Conservation (phyloP, 1,140 invertebrate genomes). For the Nebria ingens region DNA sequence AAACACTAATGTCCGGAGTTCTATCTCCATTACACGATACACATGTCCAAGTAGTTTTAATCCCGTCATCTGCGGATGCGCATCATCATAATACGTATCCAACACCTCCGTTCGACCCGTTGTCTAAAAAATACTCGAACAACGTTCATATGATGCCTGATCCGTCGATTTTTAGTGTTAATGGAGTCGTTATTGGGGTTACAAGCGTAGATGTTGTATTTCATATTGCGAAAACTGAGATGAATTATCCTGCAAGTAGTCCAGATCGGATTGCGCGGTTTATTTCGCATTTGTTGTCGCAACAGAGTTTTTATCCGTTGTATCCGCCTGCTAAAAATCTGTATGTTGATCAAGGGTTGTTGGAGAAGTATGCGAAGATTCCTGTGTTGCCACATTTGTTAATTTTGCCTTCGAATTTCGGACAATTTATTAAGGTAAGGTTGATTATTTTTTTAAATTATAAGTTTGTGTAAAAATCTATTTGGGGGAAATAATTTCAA, state of each 20-base stretch:
- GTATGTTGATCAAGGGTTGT: conserved; percentile 55
- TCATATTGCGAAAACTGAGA: conserved; percentile 68
- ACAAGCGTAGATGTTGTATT: conserved; percentile 75
- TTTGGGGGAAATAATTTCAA: no score
- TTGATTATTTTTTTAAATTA: not conserved
- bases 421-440: conserved; percentile 63
- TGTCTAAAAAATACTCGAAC: conserved; percentile 42
- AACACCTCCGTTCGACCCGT: conserved; percentile 54
- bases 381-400: conserved; percentile 63
- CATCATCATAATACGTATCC: conserved; percentile 72
- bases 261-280: conserved; percentile 55
- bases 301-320: conserved; percentile 70
- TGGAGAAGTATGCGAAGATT: conserved; percentile 51
- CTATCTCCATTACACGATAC: conserved; percentile 37
- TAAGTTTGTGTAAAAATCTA: not conserved
- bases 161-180: conserved; percentile 67
- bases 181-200: conserved; percentile 63
- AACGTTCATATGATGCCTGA: conserved; percentile 48
- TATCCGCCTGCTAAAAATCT: conserved; percentile 50
- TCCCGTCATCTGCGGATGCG: conserved; percentile 64
- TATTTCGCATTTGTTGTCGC: conserved; percentile 58
- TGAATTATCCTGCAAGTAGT: conserved; percentile 33
- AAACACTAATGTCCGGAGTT: conserved; percentile 53
- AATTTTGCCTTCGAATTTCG: conserved; percentile 68
- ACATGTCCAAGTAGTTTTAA: conserved; percentile 57